Evolutionary conservation across 2,113 vertebrate genomes (phyloP).

Genomic region (Garra rufa): DNA sequence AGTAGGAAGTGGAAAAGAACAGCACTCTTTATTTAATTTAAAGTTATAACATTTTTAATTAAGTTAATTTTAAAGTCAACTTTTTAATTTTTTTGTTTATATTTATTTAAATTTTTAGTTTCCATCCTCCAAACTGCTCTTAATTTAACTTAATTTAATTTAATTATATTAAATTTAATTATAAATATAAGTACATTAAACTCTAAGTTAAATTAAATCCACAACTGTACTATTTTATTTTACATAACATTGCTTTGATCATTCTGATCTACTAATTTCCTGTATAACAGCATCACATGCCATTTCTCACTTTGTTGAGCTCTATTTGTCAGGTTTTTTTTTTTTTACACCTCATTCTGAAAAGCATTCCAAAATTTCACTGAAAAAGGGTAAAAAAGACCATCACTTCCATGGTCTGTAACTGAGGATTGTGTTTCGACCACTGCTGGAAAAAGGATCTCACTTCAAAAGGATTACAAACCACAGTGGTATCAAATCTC

Average conservation of each 20-base stretch:
- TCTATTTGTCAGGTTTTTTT: not conserved
- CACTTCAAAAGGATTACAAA: constrained; percentile 71
- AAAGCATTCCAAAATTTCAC: constrained; percentile 54
- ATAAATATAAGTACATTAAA: not conserved
- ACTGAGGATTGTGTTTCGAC: constrained; percentile 70
- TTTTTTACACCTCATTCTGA: constrained; percentile 59
- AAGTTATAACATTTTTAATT: too few species aligned
- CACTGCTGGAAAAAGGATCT: constrained; percentile 74
- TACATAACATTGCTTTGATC: not conserved
- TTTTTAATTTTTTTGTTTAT: too few species aligned
- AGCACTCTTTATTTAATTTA: too few species aligned
- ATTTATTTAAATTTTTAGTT: too few species aligned
- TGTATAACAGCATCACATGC: constrained; percentile 50
- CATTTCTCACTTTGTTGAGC: not conserved
- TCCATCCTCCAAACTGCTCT: too few species aligned
- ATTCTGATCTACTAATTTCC: constrained; percentile 37
- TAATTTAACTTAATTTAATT: too few species aligned
- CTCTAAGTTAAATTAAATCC: too few species aligned
- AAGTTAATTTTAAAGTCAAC: too few species aligned
- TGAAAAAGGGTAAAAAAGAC: constrained; percentile 15
- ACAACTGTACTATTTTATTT: too few species aligned
- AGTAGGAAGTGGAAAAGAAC: too few species aligned
- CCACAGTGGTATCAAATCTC: constrained; percentile 71
- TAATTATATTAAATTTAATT: too few species aligned
- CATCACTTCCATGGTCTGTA: constrained; percentile 59